phyloP scores from a whole-genome alignment of 2,888 invertebrate genomes.

The Latrodectus hesperus region DNA sequence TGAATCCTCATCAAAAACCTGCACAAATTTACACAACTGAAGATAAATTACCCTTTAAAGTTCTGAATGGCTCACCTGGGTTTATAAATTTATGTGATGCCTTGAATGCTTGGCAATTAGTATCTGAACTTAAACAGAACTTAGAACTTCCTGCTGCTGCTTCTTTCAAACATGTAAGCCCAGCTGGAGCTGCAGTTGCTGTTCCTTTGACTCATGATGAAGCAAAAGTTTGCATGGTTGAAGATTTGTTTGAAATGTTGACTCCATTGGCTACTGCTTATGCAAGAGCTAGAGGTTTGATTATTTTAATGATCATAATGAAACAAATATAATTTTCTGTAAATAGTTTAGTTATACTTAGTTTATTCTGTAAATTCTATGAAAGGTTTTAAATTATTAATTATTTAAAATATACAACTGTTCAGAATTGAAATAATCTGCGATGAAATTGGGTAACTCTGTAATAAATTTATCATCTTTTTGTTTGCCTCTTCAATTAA shows the following conservation, averaged over 20 bases:
- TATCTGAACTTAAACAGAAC: constrained; percentile 87
- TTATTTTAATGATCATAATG: too few species aligned
- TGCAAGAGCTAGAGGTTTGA: constrained; percentile 88
- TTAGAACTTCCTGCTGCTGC: constrained; percentile 91
- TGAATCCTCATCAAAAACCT: constrained; percentile 99
- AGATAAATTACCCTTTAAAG: constrained; percentile 86
- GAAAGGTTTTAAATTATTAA: too few species aligned
- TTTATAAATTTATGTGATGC: constrained; percentile 98
- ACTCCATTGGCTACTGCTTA: constrained; percentile 92
- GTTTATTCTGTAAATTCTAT: too few species aligned
- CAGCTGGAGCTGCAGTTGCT: constrained; percentile 96
- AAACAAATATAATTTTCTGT: too few species aligned
- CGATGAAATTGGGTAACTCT: too few species aligned
- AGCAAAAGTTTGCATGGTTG: constrained; percentile 94
- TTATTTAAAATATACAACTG: too few species aligned
- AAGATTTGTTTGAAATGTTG: constrained; percentile 84
- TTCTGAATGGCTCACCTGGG: constrained; percentile 95
- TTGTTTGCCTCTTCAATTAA: too few species aligned
- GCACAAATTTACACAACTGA: constrained; percentile 91
- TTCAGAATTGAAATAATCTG: too few species aligned
- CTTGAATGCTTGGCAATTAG: constrained; percentile 97
- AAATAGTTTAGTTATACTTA: too few species aligned
- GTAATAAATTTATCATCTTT: too few species aligned
- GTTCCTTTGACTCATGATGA: constrained; percentile 83
- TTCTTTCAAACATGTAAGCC: constrained; percentile 98